These are phyloP conservation scores for Notarius quadriscutis DNA, from an alignment of 2,113 vertebrate genomes.

Conservation along the genomic window DNA sequence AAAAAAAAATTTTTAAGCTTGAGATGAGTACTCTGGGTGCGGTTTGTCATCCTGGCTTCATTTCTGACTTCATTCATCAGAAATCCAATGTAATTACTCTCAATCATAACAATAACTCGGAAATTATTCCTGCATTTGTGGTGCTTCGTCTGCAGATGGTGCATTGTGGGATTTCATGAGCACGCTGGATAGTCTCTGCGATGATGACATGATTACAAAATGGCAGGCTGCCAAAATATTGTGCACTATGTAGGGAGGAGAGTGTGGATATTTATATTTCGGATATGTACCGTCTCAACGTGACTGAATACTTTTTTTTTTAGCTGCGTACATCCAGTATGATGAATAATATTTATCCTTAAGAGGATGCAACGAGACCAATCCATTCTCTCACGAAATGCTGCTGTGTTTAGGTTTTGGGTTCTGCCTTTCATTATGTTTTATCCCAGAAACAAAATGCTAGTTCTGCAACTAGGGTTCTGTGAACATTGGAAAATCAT, in stretches of 20 bases:
- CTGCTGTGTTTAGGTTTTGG: neutral
- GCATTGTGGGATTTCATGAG: neutral
- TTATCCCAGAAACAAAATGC: neutral
- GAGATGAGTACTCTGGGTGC: neutral
- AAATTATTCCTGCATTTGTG: conserved; percentile 3
- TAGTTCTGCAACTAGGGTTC: neutral
- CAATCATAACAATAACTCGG: conserved; percentile 27
- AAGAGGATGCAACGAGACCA: neutral
- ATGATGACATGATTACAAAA: conserved; percentile 21
- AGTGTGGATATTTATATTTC: neutral
- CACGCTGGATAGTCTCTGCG: conserved; percentile 5
- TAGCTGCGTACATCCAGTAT: neutral
- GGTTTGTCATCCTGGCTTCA: neutral
- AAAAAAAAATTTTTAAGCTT: neutral
- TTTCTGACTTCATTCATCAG: conserved; percentile 14
- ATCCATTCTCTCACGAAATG: neutral
- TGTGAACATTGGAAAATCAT: neutral
- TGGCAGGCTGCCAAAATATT: conserved; percentile 52
- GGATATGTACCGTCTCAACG: neutral
- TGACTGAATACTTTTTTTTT: neutral
- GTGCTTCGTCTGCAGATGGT: conserved; percentile 33
- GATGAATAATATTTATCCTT: neutral
- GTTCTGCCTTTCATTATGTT: neutral
- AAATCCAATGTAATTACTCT: conserved; percentile 3
- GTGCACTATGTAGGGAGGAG: conserved; percentile 3